Conservation (phyloP, 2,888 invertebrate genomes). For the Camponotus fellah region DNA sequence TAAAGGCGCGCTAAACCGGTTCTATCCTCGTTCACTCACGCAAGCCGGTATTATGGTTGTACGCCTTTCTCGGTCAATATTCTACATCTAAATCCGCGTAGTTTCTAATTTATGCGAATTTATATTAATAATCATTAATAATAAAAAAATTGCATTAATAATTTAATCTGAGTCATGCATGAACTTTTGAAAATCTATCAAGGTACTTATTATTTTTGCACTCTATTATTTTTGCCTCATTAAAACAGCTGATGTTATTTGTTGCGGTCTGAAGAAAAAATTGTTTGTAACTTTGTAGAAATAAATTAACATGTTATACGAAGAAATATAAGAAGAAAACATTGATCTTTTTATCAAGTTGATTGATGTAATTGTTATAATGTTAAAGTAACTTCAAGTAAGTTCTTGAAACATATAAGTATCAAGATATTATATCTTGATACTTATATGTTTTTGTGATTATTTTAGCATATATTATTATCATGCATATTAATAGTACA, state of each 20-base stretch:
- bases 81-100: background rate
- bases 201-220: background rate
- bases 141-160: background rate
- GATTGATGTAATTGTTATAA: background rate
- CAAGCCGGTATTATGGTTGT: background rate
- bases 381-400: too few relatives aligned
- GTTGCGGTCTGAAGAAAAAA: background rate
- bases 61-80: background rate
- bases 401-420: too few relatives aligned
- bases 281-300: background rate
- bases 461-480: background rate
- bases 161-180: background rate
- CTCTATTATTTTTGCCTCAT: background rate
- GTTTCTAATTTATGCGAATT: background rate
- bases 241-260: background rate
- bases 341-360: background rate
- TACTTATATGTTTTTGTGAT: background rate
- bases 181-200: background rate
- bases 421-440: background rate
- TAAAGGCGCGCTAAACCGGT: conserved; percentile 20
- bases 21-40: background rate
- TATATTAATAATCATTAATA: too few relatives aligned
- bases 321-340: background rate
- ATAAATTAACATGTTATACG: background rate
- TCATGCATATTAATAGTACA: conserved; percentile 3